These are phyloP conservation scores for Drosophila pseudoobscura DNA, from an alignment of 1,140 invertebrate species.

Conservation along the genomic window DNA sequence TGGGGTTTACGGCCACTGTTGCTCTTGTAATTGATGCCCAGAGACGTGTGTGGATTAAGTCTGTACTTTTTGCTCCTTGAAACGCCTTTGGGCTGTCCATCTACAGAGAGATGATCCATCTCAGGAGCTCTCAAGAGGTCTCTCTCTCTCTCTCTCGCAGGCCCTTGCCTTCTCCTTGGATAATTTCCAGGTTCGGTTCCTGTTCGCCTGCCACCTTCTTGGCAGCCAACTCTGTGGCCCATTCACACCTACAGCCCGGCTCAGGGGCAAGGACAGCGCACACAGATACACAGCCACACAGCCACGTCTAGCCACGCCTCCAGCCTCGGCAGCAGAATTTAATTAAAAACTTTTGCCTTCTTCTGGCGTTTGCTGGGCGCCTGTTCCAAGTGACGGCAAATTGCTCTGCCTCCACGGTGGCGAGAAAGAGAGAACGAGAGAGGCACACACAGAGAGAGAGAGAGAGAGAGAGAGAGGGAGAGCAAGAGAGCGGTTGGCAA, in stretches of 20 bases:
- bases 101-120: no score
- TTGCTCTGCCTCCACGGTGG: constrained; percentile 28
- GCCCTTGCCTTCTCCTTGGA: not conserved
- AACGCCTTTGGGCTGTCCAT: no score
- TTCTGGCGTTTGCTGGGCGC: constrained; percentile 39
- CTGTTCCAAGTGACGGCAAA: constrained; percentile 71
- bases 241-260: constrained; percentile 46
- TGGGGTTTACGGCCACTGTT: constrained; percentile 5
- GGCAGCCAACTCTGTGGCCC: constrained; percentile 56
- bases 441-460: not conserved
- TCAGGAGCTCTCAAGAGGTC: no score
- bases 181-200: constrained; percentile 12
- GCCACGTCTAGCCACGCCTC: constrained; percentile 19
- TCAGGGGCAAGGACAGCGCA: constrained; percentile 44
- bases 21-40: constrained; percentile 1
- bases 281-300: not conserved
- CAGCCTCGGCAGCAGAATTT: constrained; percentile 46
- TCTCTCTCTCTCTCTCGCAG: constrained; percentile 1
- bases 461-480: constrained; percentile 17
- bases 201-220: constrained; percentile 60
- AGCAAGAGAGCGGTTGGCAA: constrained; percentile 16
- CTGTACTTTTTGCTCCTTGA: no score
- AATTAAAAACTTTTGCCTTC: constrained; percentile 62
- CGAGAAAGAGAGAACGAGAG: not conserved
- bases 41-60: no score